Percentiles rank a stretch among this genome's conserved stretches.
Evolutionary conservation across 2,888 invertebrate species (phyloP).

Genomic region (Sphinx pinastri): DNA sequence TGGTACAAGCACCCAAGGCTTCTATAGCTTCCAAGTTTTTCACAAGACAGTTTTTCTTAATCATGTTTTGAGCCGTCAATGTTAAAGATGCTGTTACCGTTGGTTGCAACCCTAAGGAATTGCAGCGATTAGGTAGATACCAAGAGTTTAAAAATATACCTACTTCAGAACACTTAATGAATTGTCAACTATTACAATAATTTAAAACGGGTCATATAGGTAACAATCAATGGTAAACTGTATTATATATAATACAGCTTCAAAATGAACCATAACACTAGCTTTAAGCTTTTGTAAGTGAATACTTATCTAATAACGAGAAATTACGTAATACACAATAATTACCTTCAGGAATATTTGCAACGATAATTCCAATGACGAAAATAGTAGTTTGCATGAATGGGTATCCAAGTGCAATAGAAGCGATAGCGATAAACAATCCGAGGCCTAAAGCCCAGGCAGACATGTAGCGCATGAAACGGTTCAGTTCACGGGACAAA

Average conservation of each 20-base stretch:
- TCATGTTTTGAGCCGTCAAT: constrained; percentile 99
- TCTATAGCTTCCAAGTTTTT: constrained; percentile 99
- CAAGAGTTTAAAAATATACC: neutral
- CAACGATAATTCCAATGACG: constrained; percentile 98
- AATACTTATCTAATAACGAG: too few species aligned
- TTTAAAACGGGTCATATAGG: too few species aligned
- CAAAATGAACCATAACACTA: too few species aligned
- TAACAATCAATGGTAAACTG: too few species aligned
- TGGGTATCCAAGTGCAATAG: constrained; percentile 97
- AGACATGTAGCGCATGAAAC: constrained; percentile 98
- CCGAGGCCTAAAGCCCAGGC: constrained; percentile 95
- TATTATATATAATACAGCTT: too few species aligned
- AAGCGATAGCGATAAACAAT: constrained; percentile 96
- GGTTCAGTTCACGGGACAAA: constrained; percentile 97
- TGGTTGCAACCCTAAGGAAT: constrained; percentile 89
- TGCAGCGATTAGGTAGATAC: too few species aligned
- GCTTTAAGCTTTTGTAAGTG: neutral
- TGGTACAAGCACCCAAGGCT: constrained; percentile 98
- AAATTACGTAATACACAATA: neutral
- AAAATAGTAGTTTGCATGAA: constrained; percentile 99
- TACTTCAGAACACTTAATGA: neutral
- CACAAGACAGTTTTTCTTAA: constrained; percentile 98
- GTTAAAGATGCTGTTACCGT: constrained; percentile 99
- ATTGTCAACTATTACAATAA: too few species aligned
- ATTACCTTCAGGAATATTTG: constrained; percentile 97